phyloP scores from a whole-genome alignment of 1,140 invertebrate genomes.

The Nomia melanderi region DNA sequence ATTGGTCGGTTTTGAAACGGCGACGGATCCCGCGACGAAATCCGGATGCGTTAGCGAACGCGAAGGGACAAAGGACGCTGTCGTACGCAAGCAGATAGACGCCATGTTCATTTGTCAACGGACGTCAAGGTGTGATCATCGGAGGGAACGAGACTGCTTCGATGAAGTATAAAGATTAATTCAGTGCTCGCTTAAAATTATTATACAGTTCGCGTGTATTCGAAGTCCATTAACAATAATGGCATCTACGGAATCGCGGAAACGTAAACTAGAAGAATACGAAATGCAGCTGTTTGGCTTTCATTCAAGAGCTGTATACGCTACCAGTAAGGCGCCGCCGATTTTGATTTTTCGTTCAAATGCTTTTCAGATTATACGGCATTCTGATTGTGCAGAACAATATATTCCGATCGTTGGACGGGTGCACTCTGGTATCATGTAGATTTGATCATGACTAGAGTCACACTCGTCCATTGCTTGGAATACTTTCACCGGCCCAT shows the following conservation, averaged over 20 bases:
- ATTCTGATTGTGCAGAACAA: constrained; percentile 17
- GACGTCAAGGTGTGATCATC: constrained; percentile 63
- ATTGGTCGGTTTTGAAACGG: constrained; percentile 34
- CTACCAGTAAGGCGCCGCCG: constrained; percentile 70
- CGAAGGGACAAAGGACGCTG: constrained; percentile 66
- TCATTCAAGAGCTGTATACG: constrained; percentile 70
- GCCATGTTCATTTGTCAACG: constrained; percentile 73
- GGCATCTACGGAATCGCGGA: constrained; percentile 57
- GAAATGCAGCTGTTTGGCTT: constrained; percentile 77
- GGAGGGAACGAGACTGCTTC: constrained; percentile 18
- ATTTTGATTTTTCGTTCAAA: constrained; percentile 45
- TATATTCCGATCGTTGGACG: constrained; percentile 68
- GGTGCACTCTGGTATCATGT: constrained; percentile 77
- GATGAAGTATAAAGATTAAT: constrained; percentile 30
- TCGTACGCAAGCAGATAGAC: constrained; percentile 62
- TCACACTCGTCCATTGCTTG: constrained; percentile 77
- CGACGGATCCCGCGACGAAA: background rate
- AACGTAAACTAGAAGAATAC: constrained; percentile 74
- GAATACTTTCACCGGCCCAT: constrained; percentile 55
- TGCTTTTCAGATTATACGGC: constrained; percentile 56
- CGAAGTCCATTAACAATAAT: constrained; percentile 34
- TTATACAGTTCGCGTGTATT: constrained; percentile 21
- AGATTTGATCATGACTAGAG: constrained; percentile 76
- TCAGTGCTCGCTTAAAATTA: constrained; percentile 9
- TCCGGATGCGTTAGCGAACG: constrained; percentile 57